phyloP scores from a whole-genome alignment of 1,140 invertebrate species.

The Pseudobourletiella spinata region DNA sequence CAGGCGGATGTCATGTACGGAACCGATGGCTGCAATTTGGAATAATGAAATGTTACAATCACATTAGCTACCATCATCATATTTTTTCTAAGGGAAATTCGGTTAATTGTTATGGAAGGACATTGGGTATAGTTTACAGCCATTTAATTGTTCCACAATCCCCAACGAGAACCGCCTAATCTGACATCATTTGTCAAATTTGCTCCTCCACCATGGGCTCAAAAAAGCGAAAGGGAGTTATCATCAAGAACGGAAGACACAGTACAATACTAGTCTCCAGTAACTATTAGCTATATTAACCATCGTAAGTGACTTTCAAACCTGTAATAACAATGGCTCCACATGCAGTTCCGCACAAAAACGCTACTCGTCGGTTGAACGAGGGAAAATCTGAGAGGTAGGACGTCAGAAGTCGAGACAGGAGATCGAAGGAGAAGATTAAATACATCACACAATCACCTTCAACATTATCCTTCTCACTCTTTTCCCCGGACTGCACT shows the following conservation, averaged over 20 bases:
- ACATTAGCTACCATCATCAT: too few relatives aligned
- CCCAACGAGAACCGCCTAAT: too few relatives aligned
- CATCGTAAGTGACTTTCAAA: background rate
- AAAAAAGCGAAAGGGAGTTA: too few relatives aligned
- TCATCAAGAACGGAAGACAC: too few relatives aligned
- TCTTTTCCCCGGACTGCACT: background rate
- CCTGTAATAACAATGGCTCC: conserved; percentile 11
- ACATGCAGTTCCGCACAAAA: background rate
- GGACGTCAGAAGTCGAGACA: conserved; percentile 12
- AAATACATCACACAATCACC: conserved; percentile 14
- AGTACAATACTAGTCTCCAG: too few relatives aligned
- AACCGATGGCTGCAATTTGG: conserved; percentile 12
- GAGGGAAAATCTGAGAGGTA: conserved; percentile 20
- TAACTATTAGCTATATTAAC: too few relatives aligned
- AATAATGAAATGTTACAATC: conserved; percentile 1
- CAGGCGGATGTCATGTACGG: conserved; percentile 1
- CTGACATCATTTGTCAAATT: too few relatives aligned
- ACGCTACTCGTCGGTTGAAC: conserved; percentile 11
- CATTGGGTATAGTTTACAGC: too few relatives aligned
- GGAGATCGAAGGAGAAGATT: conserved; percentile 15
- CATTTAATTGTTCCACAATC: too few relatives aligned
- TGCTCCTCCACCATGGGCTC: too few relatives aligned
- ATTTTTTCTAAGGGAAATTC: too few relatives aligned
- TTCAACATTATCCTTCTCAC: background rate
- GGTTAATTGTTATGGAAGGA: too few relatives aligned